A percentile compares a stretch with the other conserved stretches of the same genome.
Conservation (phyloP, 1,140 invertebrate genomes). For the Schlechtendalia chinensis region DNA sequence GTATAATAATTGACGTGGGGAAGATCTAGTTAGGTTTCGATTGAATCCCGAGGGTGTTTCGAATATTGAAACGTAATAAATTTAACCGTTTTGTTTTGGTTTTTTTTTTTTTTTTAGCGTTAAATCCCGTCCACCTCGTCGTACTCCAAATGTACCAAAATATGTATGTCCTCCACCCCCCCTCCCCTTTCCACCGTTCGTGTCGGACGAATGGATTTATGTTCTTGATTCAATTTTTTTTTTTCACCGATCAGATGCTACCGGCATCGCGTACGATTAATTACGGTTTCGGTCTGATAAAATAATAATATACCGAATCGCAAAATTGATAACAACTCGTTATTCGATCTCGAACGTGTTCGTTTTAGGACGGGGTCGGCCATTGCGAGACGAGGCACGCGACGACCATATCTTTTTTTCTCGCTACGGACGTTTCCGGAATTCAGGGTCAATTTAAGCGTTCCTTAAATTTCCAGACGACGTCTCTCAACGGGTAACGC, state of each 20-base stretch:
- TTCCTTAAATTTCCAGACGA: slow-evolving; percentile 24
- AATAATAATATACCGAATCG: too few relatives aligned
- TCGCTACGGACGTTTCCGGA: slow-evolving; percentile 16
- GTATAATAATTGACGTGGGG: not conserved
- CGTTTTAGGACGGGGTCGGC: too few relatives aligned
- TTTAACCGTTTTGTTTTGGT: slow-evolving; percentile 1
- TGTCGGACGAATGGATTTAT: too few relatives aligned
- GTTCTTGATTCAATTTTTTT: too few relatives aligned
- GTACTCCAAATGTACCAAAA: not conserved
- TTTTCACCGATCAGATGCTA: too few relatives aligned
- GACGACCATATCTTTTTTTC: not conserved
- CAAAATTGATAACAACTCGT: too few relatives aligned
- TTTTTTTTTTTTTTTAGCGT: not conserved
- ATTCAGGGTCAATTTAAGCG: not conserved
- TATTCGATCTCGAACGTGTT: too few relatives aligned
- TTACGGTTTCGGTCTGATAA: too few relatives aligned
- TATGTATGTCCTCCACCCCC: too few relatives aligned
- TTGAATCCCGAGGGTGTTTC: not conserved
- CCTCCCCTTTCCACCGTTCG: too few relatives aligned
- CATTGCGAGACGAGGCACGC: not conserved
- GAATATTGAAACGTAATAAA: slow-evolving; percentile 33
- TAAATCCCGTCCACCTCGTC: not conserved
- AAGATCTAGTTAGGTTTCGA: not conserved
- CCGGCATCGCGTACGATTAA: too few relatives aligned
- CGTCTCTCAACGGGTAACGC: not conserved